Evolutionary conservation across 2,888 invertebrate species (phyloP).

Genomic region (Drosophila percnosoma): DNA sequence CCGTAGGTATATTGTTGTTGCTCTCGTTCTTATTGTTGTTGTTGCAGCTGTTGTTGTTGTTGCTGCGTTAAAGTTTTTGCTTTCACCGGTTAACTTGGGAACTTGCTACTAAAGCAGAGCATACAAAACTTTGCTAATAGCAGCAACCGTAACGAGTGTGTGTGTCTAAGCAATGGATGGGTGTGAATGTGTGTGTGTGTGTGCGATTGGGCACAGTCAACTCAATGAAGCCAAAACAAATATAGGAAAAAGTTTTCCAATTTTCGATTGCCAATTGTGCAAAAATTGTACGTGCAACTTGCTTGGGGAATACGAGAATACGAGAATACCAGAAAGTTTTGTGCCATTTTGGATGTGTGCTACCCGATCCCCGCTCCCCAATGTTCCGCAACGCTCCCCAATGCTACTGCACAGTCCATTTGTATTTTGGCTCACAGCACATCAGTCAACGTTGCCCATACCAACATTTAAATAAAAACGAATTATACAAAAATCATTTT

Average conservation of each 20-base stretch:
- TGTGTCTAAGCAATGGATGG: constrained; percentile 18
- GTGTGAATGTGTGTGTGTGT: constrained; percentile 14
- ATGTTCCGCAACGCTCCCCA: constrained; percentile 1
- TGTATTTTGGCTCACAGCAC: constrained; percentile 31
- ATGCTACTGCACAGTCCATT: constrained; percentile 17
- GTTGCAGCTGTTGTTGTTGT: constrained; percentile 17
- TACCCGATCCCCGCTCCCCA: background rate
- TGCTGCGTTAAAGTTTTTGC: constrained; percentile 53
- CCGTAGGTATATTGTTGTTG: constrained; percentile 18
- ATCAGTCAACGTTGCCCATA: constrained; percentile 33
- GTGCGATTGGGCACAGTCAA: constrained; percentile 55
- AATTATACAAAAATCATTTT: constrained; percentile 48
- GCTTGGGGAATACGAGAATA: constrained; percentile 72
- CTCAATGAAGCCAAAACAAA: constrained; percentile 79
- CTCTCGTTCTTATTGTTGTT: constrained; percentile 14
- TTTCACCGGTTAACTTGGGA: constrained; percentile 55
- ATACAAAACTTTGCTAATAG: constrained; percentile 73
- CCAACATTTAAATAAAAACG: constrained; percentile 41
- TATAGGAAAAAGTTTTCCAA: constrained; percentile 79
- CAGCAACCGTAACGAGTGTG: constrained; percentile 51
- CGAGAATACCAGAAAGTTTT: constrained; percentile 66
- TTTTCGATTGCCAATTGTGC: constrained; percentile 80
- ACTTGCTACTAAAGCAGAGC: constrained; percentile 58
- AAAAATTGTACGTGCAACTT: constrained; percentile 68
- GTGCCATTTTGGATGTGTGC: constrained; percentile 63